Percentiles rank a stretch among this genome's conserved stretches.
Conservation (phyloP, 2,888 invertebrate species). For the Adela reaumurella region DNA sequence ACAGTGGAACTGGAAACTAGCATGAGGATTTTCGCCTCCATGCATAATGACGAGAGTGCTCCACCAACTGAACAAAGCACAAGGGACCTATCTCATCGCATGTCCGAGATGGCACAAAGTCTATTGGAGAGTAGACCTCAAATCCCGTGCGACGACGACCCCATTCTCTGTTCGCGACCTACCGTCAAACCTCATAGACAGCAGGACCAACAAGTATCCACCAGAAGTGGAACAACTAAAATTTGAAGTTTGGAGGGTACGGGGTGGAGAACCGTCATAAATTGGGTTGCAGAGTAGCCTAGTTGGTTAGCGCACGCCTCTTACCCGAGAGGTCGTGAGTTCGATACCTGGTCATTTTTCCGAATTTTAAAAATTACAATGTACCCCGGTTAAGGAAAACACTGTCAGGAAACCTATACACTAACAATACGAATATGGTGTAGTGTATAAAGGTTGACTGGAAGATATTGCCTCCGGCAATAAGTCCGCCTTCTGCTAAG, state of each 20-base stretch:
- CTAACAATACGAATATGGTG: no score
- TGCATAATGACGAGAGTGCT: conserved; percentile 12
- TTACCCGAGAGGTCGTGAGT: no score
- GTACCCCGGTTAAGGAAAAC: no score
- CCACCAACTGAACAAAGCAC: conserved; percentile 12
- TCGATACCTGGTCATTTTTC: no score
- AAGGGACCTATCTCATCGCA: conserved; percentile 9
- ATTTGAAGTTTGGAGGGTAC: conserved; percentile 1
- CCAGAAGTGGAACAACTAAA: neutral
- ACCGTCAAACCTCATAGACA: conserved; percentile 7
- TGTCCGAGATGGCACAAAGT: conserved; percentile 13
- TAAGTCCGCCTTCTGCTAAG: no score
- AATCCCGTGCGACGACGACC: conserved; percentile 6
- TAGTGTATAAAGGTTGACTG: no score
- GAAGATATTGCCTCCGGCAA: no score
- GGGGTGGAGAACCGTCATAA: no score
- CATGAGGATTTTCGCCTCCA: conserved; percentile 20
- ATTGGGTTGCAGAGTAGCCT: no score
- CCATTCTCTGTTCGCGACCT: conserved; percentile 7
- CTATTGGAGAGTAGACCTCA: conserved; percentile 16
- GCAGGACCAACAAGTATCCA: conserved; percentile 1
- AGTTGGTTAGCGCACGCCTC: no score
- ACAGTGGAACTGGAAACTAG: conserved; percentile 13
- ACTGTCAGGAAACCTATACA: no score
- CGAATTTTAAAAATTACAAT: no score